Conservation (phyloP, 1,140 invertebrate species). For the Drosophila miranda region DNA sequence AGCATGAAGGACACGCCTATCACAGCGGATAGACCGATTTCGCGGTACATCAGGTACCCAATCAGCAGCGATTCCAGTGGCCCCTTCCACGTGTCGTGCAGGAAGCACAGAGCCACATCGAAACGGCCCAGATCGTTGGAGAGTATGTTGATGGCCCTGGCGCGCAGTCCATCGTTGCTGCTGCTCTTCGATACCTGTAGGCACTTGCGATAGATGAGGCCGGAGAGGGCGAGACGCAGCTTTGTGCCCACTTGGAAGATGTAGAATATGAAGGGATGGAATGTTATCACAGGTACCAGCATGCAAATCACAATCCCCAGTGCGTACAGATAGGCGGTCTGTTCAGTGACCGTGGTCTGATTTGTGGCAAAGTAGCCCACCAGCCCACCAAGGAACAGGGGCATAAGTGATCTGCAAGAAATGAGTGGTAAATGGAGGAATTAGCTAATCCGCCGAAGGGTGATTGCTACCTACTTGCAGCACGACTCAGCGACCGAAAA, state of each 20-base stretch:
- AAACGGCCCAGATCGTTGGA: conserved; percentile 92
- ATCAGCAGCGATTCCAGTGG: conserved; percentile 90
- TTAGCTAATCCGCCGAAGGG: conserved; percentile 11
- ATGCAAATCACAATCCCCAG: conserved; percentile 87
- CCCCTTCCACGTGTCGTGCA: conserved; percentile 88
- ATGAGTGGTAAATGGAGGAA: conserved; percentile 9
- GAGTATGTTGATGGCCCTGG: conserved; percentile 93
- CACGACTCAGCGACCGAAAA: conserved; percentile 83
- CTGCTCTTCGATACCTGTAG: conserved; percentile 86
- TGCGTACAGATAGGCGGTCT: conserved; percentile 87
- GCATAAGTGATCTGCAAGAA: conserved; percentile 87
- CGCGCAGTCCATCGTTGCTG: conserved; percentile 90
- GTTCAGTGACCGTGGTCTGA: conserved; percentile 81
- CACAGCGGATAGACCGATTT: conserved; percentile 88
- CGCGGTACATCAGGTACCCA: conserved; percentile 89
- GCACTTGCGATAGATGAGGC: conserved; percentile 92
- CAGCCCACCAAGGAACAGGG: conserved; percentile 87
- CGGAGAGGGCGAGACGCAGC: conserved; percentile 89
- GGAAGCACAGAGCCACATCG: conserved; percentile 86
- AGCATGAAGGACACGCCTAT: conserved; percentile 91
- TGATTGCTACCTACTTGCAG: conserved; percentile 82
- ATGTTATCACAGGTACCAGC: conserved; percentile 85
- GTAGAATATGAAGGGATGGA: conserved; percentile 91
- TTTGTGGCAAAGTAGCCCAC: conserved; percentile 87
- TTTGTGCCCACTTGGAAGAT: conserved; percentile 89